Evolutionary conservation across 2,888 invertebrate species (phyloP).

Genomic region (Campopleginae sp.): DNA sequence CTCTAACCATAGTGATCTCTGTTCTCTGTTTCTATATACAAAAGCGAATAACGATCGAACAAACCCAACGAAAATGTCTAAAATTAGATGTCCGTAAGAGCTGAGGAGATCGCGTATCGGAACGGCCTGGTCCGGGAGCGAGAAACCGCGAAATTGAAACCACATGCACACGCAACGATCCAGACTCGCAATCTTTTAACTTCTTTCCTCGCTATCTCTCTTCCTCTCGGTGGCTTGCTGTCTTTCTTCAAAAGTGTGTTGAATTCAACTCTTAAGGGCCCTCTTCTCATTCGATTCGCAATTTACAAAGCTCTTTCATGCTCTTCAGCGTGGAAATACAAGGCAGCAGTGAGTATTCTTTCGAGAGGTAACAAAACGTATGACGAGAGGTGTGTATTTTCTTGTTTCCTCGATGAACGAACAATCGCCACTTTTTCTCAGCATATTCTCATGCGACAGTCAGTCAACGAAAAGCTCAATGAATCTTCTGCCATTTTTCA

Average conservation of each 20-base stretch:
- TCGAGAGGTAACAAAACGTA: neutral
- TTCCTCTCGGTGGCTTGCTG: conserved; percentile 2
- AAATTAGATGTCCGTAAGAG: conserved; percentile 68
- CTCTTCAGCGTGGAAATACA: conserved; percentile 11
- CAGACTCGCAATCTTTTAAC: neutral
- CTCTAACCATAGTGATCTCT: conserved; percentile 60
- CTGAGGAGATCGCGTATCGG: conserved; percentile 63
- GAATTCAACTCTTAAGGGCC: conserved; percentile 10
- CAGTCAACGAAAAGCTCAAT: neutral
- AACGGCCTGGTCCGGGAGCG: conserved; percentile 48
- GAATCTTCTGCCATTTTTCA: neutral
- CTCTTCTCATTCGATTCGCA: conserved; percentile 28
- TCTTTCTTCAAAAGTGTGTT: conserved; percentile 21
- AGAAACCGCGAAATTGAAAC: conserved; percentile 55
- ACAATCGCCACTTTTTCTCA: neutral
- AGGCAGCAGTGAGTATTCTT: conserved; percentile 9
- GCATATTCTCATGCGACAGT: neutral
- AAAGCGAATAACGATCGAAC: conserved; percentile 68
- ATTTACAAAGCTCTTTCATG: conserved; percentile 25
- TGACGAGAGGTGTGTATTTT: neutral
- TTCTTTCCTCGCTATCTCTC: conserved; percentile 17
- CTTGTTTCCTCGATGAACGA: neutral
- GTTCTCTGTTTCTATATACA: conserved; percentile 61
- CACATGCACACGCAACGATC: conserved; percentile 13
- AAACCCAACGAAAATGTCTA: conserved; percentile 61